Conservation (phyloP, 1,140 invertebrate species). For the Centruroides sculpturatus region DNA sequence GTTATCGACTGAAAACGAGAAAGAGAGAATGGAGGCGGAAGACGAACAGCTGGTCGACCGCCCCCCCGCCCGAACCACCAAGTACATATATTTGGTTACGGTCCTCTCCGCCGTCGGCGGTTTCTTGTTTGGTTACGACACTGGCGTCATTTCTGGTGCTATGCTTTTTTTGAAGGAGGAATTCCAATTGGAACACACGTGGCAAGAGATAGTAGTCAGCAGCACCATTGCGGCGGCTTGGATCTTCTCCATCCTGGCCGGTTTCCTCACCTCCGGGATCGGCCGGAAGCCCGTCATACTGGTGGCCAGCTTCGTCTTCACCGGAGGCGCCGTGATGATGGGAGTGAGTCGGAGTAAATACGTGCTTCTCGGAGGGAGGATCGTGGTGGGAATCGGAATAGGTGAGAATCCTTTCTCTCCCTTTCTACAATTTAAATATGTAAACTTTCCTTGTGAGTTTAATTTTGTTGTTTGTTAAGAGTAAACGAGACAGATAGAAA, state of each 20-base stretch:
- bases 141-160: slow-evolving; percentile 47
- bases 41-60: neutral
- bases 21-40: neutral
- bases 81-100: slow-evolving; percentile 34
- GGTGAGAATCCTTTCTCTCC: slow-evolving; percentile 28
- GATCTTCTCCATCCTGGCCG: slow-evolving; percentile 38
- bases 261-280: slow-evolving; percentile 34
- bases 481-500: no score
- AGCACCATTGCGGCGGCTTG: slow-evolving; percentile 35
- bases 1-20: no score
- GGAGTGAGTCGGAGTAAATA: slow-evolving; percentile 34
- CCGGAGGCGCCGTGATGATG: slow-evolving; percentile 39
- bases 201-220: slow-evolving; percentile 41
- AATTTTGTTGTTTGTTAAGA: no score
- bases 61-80: neutral
- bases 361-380: slow-evolving; percentile 37
- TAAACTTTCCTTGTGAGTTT: no score
- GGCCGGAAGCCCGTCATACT: slow-evolving; percentile 42
- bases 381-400: slow-evolving; percentile 44
- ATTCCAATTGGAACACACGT: slow-evolving; percentile 33
- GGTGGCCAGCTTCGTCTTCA: slow-evolving; percentile 39
- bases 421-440: no score
- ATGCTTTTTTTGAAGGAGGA: slow-evolving; percentile 38
- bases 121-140: slow-evolving; percentile 51
- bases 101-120: slow-evolving; percentile 42